phyloP scores from a whole-genome alignment of 2,888 invertebrate genomes.

The Pediacus dermestoides region DNA sequence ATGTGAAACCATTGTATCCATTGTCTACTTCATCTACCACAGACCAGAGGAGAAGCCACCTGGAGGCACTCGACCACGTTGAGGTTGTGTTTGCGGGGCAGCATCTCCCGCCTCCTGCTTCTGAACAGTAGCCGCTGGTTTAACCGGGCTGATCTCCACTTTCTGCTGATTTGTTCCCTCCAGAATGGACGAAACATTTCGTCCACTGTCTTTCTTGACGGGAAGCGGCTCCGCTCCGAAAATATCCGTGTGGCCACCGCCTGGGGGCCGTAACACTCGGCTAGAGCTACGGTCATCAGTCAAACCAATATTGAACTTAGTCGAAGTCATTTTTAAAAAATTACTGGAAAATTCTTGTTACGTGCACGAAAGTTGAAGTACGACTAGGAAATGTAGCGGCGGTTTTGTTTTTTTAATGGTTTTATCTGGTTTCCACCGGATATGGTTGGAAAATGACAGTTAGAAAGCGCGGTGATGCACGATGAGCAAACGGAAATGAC shows the following conservation, averaged over 20 bases:
- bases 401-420: too few species aligned
- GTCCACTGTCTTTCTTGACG: constrained; percentile 29
- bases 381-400: too few species aligned
- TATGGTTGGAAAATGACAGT: too few species aligned
- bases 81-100: constrained; percentile 9
- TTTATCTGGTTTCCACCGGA: too few species aligned
- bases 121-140: constrained; percentile 14
- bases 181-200: constrained; percentile 38
- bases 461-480: too few species aligned
- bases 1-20: too few species aligned
- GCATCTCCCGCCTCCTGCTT: constrained; percentile 1
- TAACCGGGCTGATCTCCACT: constrained; percentile 20
- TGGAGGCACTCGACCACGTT: constrained; percentile 34
- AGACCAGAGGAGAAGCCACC: constrained; percentile 40
- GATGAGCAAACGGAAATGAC: too few species aligned
- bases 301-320: constrained; percentile 40
- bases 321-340: constrained; percentile 42
- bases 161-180: constrained; percentile 33
- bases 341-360: too few species aligned
- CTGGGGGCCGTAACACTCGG: constrained; percentile 52
- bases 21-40: too few species aligned
- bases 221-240: constrained; percentile 37
- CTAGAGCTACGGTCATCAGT: constrained; percentile 38
- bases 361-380: too few species aligned
- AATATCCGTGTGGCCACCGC: constrained; percentile 51